A percentile compares a stretch with the other conserved stretches of the same genome.
phyloP scores from a whole-genome alignment of 2,888 invertebrate genomes.

The Apodemia zela region DNA sequence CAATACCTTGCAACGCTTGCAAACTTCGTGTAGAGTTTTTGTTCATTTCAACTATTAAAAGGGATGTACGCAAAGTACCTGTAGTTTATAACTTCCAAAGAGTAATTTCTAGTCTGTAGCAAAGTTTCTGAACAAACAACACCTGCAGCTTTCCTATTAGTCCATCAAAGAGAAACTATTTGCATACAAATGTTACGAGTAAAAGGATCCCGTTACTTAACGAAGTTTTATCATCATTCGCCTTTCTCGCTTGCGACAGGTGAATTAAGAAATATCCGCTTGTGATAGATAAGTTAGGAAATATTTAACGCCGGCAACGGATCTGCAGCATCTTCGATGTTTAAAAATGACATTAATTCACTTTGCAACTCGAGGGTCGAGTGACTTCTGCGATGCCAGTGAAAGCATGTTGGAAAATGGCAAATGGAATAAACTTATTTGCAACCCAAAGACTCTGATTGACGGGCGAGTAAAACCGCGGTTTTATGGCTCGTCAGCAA shows the following conservation, averaged over 20 bases:
- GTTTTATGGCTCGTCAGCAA: too few species aligned
- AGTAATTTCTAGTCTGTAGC: background rate
- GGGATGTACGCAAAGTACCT: background rate
- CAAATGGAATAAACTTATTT: too few species aligned
- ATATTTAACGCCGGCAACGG: background rate
- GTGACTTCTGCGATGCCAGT: too few species aligned
- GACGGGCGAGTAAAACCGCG: too few species aligned
- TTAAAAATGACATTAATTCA: too few species aligned
- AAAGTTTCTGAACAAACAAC: slow-evolving; percentile 17
- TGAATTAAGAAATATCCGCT: background rate
- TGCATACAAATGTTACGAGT: slow-evolving; percentile 56
- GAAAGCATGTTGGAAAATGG: too few species aligned
- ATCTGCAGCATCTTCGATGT: too few species aligned
- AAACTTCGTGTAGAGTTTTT: background rate
- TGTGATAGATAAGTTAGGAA: background rate
- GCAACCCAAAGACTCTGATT: too few species aligned
- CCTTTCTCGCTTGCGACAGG: background rate
- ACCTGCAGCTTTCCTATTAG: background rate
- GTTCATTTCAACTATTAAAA: background rate
- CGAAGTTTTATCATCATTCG: background rate
- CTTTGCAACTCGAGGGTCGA: too few species aligned
- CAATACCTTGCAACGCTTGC: background rate
- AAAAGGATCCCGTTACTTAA: background rate
- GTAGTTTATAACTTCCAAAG: background rate
- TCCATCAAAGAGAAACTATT: slow-evolving; percentile 32